Percentiles rank a stretch among this genome's conserved stretches.
Evolutionary conservation across 37 sponge, comb jelly and placozoan genomes (phyloP).

Genomic region (Axinella damicornis): DNA sequence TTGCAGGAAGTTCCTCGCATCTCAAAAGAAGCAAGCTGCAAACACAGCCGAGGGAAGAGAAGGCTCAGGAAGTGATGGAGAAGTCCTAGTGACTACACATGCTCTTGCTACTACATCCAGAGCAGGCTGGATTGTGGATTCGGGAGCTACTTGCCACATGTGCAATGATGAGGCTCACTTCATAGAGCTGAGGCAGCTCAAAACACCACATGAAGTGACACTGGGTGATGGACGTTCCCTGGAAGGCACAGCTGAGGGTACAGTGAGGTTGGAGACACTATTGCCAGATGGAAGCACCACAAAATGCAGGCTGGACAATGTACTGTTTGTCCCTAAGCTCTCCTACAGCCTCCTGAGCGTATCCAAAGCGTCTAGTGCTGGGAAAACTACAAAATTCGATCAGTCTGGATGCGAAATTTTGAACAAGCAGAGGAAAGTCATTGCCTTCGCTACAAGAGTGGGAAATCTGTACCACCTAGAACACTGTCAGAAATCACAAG

Average conservation of each 20-base stretch:
- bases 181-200: background rate
- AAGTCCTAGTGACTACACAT: background rate
- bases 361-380: background rate
- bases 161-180: background rate
- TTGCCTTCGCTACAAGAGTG: conserved; percentile 39
- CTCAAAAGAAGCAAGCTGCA: background rate
- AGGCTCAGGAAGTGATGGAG: background rate
- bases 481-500: conserved; percentile 5
- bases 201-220: background rate
- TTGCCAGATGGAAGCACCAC: conserved; percentile 3
- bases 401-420: conserved; percentile 30
- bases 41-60: background rate
- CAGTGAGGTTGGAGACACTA: background rate
- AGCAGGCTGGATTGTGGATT: conserved; percentile 36
- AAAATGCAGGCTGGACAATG: background rate
- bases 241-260: background rate
- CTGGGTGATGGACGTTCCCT: conserved; percentile 21
- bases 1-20: conserved; percentile 1
- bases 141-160: conserved; percentile 38
- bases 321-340: conserved; percentile 9
- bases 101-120: conserved; percentile 16
- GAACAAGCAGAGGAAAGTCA: conserved; percentile 25
- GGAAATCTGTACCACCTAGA: conserved; percentile 69
- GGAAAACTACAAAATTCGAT: conserved; percentile 41
- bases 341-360: conserved; percentile 17